A percentile compares a stretch with the other conserved stretches of the same genome.
Conservation (phyloP, 2,888 invertebrate genomes). For the Choristoneura rosaceana region DNA sequence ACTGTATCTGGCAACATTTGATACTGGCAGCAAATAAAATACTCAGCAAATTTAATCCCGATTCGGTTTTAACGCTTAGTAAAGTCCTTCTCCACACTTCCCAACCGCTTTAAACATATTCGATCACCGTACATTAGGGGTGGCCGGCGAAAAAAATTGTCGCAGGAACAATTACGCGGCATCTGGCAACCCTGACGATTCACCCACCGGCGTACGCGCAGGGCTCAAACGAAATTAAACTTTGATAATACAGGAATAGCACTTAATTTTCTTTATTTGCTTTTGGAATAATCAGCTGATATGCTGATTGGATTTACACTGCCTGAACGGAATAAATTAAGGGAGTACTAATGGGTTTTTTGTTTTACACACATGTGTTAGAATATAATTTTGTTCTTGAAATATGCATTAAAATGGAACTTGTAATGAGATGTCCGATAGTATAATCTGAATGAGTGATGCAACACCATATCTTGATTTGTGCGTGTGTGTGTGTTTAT, state of each 20-base stretch:
- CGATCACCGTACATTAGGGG: constrained; percentile 70
- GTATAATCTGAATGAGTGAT: neutral
- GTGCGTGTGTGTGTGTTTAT: no score
- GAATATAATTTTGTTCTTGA: constrained; percentile 17
- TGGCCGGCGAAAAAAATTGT: constrained; percentile 75
- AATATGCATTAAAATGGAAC: neutral
- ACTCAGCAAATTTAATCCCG: no score
- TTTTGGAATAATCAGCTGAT: constrained; percentile 59
- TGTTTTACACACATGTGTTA: constrained; percentile 38
- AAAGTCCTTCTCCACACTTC: constrained; percentile 46
- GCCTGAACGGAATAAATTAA: constrained; percentile 59
- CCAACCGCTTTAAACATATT: constrained; percentile 74
- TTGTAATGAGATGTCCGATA: neutral
- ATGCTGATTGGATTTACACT: constrained; percentile 81
- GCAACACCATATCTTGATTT: neutral
- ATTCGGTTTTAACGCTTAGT: no score
- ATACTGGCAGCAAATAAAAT: no score
- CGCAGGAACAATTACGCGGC: constrained; percentile 83
- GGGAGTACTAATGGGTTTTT: constrained; percentile 43
- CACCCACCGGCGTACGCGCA: constrained; percentile 25
- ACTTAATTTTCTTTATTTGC: neutral
- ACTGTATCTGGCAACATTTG: no score
- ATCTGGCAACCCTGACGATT: constrained; percentile 69
- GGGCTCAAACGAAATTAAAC: neutral
- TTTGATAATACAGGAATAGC: neutral